Evolutionary conservation across 2,113 vertebrate species (phyloP).

Genomic region (Corvus cornix): DNA sequence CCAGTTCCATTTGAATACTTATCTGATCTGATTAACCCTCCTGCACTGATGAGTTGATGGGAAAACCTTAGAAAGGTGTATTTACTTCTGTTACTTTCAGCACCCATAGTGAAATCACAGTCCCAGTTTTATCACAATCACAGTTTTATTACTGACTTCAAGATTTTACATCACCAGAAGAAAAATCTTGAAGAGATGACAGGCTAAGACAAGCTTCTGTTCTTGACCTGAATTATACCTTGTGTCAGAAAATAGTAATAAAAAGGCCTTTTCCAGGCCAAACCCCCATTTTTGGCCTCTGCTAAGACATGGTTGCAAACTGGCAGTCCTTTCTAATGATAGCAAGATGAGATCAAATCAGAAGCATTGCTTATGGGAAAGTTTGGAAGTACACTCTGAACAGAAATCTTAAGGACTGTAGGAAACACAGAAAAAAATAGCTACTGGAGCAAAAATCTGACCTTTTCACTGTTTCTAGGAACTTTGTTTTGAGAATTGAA

Average conservation of each 20-base stretch:
- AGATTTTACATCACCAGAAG: not conserved
- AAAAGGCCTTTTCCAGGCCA: not conserved
- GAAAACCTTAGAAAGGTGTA: not conserved
- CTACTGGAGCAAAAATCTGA: not conserved
- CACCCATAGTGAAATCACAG: not conserved
- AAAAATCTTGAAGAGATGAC: not conserved
- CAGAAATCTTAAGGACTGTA: not conserved
- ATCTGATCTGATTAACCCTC: not conserved
- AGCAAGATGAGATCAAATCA: not conserved
- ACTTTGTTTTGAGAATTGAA: fast-evolving
- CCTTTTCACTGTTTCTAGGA: not conserved
- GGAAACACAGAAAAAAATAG: not conserved
- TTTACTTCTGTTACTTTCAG: not conserved
- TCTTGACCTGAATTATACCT: not conserved
- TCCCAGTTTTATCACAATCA: not conserved
- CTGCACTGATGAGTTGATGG: not conserved
- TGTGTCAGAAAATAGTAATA: not conserved
- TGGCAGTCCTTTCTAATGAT: not conserved
- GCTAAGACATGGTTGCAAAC: not conserved
- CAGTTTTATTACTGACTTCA: not conserved
- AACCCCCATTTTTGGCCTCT: not conserved
- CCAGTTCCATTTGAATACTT: not conserved
- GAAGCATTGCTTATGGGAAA: not conserved
- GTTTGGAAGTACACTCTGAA: not conserved
- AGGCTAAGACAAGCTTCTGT: not conserved